Evolutionary conservation across 2,888 invertebrate species (phyloP), one percentile per base, ranked within the genome.

Genomic region (Amphipyra tragopoginis): DNA sequence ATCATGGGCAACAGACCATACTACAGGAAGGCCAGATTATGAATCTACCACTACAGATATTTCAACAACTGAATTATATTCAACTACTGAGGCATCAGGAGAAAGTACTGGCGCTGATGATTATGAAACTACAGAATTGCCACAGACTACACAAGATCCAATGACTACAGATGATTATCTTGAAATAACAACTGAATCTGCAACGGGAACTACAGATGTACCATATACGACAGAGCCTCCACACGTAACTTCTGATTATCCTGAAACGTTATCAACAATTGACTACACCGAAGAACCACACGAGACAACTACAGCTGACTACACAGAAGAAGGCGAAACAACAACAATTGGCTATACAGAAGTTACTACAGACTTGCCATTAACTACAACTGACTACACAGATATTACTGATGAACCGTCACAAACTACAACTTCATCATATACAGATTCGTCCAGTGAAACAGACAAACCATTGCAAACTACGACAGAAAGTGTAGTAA

Each of bases 41-140:
- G 65, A 56, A 26, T 38, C 50, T 45, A 33, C 47, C 42, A 56
- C 65, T 7, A n/a, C 1, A 13, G 34, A 47, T 5, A 8, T 49
- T 53, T 13, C 10, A 14, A 6, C 21, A 6, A 36, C 29, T 33
- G 48, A 34, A 33, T 15, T 33, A 10, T 34, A 42, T 48, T 34
- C 38, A 1, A 48, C 26, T 5, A 8, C 8, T 10, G 5, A 51
- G 8, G 7, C 29, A 10, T 47, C 47, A 9, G 8, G 4, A 34
- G 47, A 34, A 5, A 10, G 2, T 33, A 33, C 34, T 34, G 47
- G 36, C 9, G 5, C 33, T 42, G 2, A 29, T 3, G 43, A 21
- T 43, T 13, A 29, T 34, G 61, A 45, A 44, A 40, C 34, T n/a
- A n/a, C 10, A 5, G 21, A 49, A n/a, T 11, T 34, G 7, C 0